phyloP scores from a whole-genome alignment of 2,888 invertebrate genomes.

The Drymonia ruficornis region DNA sequence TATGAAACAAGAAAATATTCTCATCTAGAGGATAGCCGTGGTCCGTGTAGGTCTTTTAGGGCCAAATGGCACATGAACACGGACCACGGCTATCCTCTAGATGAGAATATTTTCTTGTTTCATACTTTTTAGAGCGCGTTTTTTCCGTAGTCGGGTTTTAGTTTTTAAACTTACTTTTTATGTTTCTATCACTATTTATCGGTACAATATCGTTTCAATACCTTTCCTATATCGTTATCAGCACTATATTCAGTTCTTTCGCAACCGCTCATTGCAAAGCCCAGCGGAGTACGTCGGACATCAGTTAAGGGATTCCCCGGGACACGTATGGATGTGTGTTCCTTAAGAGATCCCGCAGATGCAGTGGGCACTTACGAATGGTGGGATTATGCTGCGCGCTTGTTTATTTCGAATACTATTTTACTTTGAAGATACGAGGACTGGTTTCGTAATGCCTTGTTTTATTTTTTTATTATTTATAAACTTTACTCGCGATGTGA shows the following conservation, averaged over 20 bases:
- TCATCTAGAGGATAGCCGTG: too few species aligned
- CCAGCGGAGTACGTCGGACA: conserved; percentile 35
- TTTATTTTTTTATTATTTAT: too few species aligned
- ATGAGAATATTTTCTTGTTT: too few species aligned
- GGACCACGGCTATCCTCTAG: too few species aligned
- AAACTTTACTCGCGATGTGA: neutral
- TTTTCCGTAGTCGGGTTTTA: too few species aligned
- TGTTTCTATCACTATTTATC: neutral
- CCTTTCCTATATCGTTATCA: conserved; percentile 17
- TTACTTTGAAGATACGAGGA: conserved; percentile 13
- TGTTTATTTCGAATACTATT: conserved; percentile 32
- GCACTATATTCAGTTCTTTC: conserved; percentile 20
- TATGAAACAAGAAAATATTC: too few species aligned
- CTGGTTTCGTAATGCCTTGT: conserved; percentile 4
- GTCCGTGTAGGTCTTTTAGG: too few species aligned
- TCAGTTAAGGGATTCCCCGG: conserved; percentile 43
- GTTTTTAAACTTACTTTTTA: too few species aligned
- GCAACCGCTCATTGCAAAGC: conserved; percentile 32
- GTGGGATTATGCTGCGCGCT: conserved; percentile 33
- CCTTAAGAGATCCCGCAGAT: conserved; percentile 35
- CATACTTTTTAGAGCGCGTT: too few species aligned
- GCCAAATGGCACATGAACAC: too few species aligned
- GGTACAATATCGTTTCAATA: conserved; percentile 15
- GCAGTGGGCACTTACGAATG: conserved; percentile 44
- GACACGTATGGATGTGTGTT: conserved; percentile 46